Conservation (phyloP, 2,113 vertebrate genomes). For the Limnothrissa miodon region DNA sequence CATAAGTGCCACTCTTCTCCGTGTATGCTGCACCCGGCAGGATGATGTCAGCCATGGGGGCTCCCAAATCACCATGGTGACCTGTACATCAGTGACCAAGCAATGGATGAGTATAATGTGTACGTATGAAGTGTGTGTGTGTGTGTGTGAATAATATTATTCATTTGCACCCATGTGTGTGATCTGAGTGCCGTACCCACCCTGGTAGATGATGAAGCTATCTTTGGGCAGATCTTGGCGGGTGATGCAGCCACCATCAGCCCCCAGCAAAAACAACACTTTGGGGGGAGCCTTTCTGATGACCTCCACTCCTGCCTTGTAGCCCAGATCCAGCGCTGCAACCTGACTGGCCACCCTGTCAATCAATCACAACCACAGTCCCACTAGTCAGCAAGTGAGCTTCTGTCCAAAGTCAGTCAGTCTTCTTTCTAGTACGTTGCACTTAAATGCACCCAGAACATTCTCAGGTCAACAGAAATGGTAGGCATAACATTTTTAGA, state of each 20-base stretch:
- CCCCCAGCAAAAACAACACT: conserved; percentile 89
- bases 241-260: conserved; percentile 87
- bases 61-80: conserved; percentile 93
- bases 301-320: conserved; percentile 91
- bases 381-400: background rate
- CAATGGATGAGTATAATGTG: no score
- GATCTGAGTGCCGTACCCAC: conserved; percentile 54
- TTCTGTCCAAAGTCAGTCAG: background rate
- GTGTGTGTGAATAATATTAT: background rate
- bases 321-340: conserved; percentile 93
- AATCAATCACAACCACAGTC: conserved; percentile 10
- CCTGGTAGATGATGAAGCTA: conserved; percentile 93
- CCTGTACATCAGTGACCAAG: conserved; percentile 64
- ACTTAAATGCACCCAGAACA: background rate
- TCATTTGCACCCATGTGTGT: background rate
- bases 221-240: conserved; percentile 88
- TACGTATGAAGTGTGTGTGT: background rate
- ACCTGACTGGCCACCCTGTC: conserved; percentile 94
- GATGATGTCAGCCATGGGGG: conserved; percentile 89
- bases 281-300: conserved; percentile 88
- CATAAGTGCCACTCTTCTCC: conserved; percentile 89
- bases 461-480: background rate
- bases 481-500: background rate
- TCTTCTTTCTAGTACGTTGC: background rate
- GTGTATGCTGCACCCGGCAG: conserved; percentile 94